Conservation (phyloP, 2,888 invertebrate species). For the Callosobruchus maculatus region DNA sequence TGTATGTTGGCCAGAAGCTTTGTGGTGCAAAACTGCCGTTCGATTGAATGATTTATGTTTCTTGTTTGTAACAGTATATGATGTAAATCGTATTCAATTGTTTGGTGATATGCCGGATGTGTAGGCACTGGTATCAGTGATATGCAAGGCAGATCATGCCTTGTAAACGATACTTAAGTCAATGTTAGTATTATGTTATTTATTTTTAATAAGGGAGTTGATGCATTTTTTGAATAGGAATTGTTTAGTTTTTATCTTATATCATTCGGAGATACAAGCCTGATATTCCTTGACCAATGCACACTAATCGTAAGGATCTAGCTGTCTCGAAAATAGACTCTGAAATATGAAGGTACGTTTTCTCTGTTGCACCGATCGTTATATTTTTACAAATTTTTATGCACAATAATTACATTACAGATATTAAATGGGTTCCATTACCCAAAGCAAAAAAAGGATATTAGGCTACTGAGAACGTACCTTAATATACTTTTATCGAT, state of each 20-base stretch:
- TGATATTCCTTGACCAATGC: background rate
- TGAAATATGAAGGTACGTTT: background rate
- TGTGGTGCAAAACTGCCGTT: background rate
- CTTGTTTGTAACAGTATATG: background rate
- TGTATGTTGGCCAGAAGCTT: background rate
- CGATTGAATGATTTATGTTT: background rate
- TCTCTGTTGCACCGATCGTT: background rate
- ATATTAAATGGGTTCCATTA: background rate
- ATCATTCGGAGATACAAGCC: background rate
- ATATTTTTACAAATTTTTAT: background rate
- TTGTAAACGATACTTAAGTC: background rate
- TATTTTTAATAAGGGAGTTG: background rate
- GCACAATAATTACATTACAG: background rate
- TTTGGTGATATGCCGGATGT: background rate
- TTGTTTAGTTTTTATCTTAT: background rate
- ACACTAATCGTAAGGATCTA: background rate
- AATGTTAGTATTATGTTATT: background rate
- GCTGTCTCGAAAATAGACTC: background rate
- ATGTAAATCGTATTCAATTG: background rate
- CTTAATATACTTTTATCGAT: background rate
- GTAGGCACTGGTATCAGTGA: background rate
- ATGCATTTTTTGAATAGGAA: background rate
- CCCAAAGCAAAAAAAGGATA: background rate
- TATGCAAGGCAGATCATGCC: background rate
- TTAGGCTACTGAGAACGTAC: background rate